Evolutionary conservation across 1,140 invertebrate genomes (phyloP).

Genomic region (Mercenaria mercenaria): DNA sequence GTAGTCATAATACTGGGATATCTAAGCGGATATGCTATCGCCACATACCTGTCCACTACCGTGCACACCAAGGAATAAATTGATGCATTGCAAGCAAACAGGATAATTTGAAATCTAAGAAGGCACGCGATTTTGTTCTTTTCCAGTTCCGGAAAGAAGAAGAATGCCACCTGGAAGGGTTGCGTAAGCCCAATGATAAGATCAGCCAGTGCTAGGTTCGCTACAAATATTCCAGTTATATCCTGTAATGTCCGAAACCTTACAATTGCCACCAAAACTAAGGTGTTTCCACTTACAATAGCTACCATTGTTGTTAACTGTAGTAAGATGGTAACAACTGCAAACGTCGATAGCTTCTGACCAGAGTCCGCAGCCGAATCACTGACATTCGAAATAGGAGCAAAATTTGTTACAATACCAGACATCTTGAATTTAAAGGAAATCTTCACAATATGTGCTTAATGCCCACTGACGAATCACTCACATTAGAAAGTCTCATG

Average conservation of each 20-base stretch:
- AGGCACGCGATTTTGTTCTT: conserved; percentile 57
- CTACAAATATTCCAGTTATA: conserved; percentile 69
- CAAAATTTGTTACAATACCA: too few species aligned
- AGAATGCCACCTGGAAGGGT: conserved; percentile 70
- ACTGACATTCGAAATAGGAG: background rate
- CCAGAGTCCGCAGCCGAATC: background rate
- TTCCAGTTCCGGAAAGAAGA: conserved; percentile 64
- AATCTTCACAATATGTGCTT: too few species aligned
- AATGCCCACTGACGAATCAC: too few species aligned
- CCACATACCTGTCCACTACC: conserved; percentile 68
- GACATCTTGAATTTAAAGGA: background rate
- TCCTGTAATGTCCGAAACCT: conserved; percentile 57
- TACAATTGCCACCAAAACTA: conserved; percentile 63
- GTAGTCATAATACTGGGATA: conserved; percentile 68
- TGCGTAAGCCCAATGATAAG: conserved; percentile 63
- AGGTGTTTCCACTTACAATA: conserved; percentile 64
- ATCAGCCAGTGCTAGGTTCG: conserved; percentile 69
- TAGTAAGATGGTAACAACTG: conserved; percentile 51
- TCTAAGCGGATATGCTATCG: conserved; percentile 64
- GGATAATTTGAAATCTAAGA: conserved; percentile 61
- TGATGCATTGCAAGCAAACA: conserved; percentile 67
- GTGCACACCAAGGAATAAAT: conserved; percentile 67
- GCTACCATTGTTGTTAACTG: conserved; percentile 64
- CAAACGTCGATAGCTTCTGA: conserved; percentile 22
- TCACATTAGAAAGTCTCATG: too few species aligned